A percentile compares a stretch with the other conserved stretches of the same genome.
phyloP scores from a whole-genome alignment of 1,140 invertebrate genomes.

The Lamellibrachia luymesi region DNA sequence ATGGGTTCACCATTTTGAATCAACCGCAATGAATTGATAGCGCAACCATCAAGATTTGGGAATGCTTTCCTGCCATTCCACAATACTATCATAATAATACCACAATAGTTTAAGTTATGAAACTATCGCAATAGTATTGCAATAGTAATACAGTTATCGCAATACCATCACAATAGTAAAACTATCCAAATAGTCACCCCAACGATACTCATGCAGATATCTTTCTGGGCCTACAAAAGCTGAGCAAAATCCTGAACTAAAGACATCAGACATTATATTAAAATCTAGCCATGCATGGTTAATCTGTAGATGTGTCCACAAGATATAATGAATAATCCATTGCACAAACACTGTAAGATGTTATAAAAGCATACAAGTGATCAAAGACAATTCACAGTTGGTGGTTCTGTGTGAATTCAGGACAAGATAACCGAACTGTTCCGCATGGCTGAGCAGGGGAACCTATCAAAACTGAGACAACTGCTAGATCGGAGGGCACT shows the following conservation, averaged over 20 bases:
- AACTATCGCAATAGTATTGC: too few species aligned
- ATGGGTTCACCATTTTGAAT: too few species aligned
- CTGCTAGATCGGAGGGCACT: constrained; percentile 10
- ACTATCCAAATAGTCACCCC: too few species aligned
- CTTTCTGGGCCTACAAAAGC: background rate
- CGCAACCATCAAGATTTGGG: too few species aligned
- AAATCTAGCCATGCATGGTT: background rate
- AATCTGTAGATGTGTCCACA: background rate
- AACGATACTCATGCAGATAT: too few species aligned
- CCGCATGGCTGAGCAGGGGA: background rate
- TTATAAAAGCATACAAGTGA: background rate
- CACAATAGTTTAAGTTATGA: too few species aligned
- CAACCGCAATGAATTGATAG: too few species aligned
- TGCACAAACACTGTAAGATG: background rate
- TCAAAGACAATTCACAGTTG: background rate
- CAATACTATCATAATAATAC: too few species aligned
- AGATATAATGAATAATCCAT: background rate
- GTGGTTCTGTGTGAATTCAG: background rate
- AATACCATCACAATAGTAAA: too few species aligned
- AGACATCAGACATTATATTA: background rate
- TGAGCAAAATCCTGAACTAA: too few species aligned
- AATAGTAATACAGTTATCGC: too few species aligned
- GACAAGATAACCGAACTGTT: constrained; percentile 3
- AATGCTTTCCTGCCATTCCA: too few species aligned
- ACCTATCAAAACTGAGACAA: background rate